Conservation (phyloP, 2,888 invertebrate genomes). For the Sinopyrophorus schimmeli region DNA sequence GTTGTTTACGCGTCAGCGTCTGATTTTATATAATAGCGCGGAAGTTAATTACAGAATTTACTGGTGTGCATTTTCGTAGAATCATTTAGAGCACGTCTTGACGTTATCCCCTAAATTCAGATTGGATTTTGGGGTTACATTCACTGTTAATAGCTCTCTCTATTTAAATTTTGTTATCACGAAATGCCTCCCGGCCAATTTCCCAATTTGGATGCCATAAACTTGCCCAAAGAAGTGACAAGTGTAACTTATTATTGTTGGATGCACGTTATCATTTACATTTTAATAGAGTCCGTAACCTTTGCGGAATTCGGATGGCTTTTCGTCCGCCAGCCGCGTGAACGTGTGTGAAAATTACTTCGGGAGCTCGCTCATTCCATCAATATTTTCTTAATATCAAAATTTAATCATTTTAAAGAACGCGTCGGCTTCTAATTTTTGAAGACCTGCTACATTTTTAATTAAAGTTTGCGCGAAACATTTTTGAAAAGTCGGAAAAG, state of each 20-base stretch:
- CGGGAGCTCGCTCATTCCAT: too few relatives aligned
- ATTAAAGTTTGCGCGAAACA: too few relatives aligned
- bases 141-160: neutral
- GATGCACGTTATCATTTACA: constrained; percentile 31
- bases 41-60: constrained; percentile 29
- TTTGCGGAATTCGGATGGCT: too few relatives aligned
- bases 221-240: constrained; percentile 25
- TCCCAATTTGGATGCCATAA: constrained; percentile 18
- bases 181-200: constrained; percentile 17
- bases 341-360: too few relatives aligned
- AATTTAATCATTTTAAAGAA: too few relatives aligned
- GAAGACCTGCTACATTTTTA: too few relatives aligned
- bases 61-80: constrained; percentile 18
- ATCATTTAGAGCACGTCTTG: constrained; percentile 13
- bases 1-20: constrained; percentile 31
- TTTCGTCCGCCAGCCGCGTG: constrained; percentile 1
- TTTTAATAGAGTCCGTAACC: constrained; percentile 26
- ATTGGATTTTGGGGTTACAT: constrained; percentile 12
- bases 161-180: constrained; percentile 15
- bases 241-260: constrained; percentile 28
- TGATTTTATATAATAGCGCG: constrained; percentile 30
- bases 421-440: too few relatives aligned
- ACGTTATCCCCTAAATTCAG: constrained; percentile 5
- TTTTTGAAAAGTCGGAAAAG: too few relatives aligned
- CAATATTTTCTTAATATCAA: too few relatives aligned